Conservation (phyloP, 2,113 vertebrate species). For the Bubo bubo region DNA sequence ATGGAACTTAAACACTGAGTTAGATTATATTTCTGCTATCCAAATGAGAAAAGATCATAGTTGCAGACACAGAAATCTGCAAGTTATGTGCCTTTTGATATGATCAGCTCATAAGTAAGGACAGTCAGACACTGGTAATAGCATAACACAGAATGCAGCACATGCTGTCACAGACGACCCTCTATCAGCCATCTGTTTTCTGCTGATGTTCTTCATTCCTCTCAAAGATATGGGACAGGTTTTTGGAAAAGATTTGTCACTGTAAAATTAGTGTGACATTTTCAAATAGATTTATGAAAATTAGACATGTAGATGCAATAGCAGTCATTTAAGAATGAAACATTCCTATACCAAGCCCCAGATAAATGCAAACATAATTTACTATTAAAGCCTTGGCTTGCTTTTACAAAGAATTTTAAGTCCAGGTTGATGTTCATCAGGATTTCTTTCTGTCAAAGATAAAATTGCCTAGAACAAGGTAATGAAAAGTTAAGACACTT, state of each 20-base stretch:
- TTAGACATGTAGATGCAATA: background rate
- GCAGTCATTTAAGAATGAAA: background rate
- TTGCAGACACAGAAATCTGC: background rate
- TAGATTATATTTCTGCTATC: background rate
- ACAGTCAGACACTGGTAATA: background rate
- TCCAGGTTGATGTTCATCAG: background rate
- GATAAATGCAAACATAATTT: background rate
- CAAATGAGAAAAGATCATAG: background rate
- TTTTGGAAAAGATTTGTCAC: background rate
- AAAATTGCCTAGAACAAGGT: background rate
- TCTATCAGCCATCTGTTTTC: background rate
- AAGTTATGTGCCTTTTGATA: background rate
- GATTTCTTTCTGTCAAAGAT: background rate
- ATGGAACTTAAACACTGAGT: background rate
- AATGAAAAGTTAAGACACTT: background rate
- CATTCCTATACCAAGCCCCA: background rate
- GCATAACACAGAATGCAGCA: background rate
- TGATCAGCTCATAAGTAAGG: background rate
- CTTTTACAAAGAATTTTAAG: background rate
- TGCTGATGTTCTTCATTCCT: slow-evolving; percentile 17
- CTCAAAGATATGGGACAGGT: background rate
- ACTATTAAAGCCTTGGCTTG: background rate
- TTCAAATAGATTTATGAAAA: slow-evolving; percentile 24
- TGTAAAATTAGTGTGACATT: background rate
- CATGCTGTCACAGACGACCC: background rate